phyloP scores from a whole-genome alignment of 2,113 vertebrate genomes.

The Saimiri boliviensis region DNA sequence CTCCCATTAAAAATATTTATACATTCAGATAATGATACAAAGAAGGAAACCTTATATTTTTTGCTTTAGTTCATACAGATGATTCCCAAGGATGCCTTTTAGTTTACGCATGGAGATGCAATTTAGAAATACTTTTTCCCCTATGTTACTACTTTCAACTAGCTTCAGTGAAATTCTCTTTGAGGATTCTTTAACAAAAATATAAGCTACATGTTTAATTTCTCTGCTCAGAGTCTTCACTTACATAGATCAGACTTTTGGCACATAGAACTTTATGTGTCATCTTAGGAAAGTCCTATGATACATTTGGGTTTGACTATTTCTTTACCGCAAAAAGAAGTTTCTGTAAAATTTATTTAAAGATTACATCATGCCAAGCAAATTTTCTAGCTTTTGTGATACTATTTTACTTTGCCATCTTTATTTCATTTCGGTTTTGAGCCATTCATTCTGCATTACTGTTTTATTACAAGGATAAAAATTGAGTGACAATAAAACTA shows the following conservation, averaged over 20 bases:
- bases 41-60: not conserved
- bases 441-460: not conserved
- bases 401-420: not conserved
- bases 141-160: not conserved
- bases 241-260: not conserved
- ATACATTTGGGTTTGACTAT: not conserved
- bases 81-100: not conserved
- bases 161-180: not conserved
- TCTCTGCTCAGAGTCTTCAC: not conserved
- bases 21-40: not conserved
- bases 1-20: not conserved
- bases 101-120: not conserved
- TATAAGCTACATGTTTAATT: not conserved
- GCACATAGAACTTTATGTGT: not conserved
- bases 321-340: not conserved
- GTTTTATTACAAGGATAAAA: slow-evolving; percentile 23
- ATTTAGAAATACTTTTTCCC: not conserved
- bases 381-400: not conserved
- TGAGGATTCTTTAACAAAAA: not conserved
- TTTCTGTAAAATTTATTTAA: slow-evolving; percentile 3
- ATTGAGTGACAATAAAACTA: slow-evolving; percentile 45
- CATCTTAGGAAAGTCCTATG: not conserved
- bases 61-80: not conserved
- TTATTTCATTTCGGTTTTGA: slow-evolving; percentile 10
- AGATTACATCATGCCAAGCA: not conserved